Evolutionary conservation across 2,113 vertebrate genomes (phyloP).

Genomic region (Ictidomys tridecemlineatus): DNA sequence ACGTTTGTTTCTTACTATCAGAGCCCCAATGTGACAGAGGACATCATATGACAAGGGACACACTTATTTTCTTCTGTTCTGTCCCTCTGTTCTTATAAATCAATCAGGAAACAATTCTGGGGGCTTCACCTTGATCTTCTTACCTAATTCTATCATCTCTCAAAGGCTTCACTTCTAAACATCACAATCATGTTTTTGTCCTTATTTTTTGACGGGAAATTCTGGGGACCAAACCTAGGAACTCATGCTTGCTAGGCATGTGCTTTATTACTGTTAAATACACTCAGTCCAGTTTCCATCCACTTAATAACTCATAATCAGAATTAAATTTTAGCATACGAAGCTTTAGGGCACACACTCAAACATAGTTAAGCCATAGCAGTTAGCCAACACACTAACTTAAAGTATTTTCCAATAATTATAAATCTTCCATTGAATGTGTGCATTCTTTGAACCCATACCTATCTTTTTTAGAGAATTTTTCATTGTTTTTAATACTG

Average conservation of each 20-base stretch:
- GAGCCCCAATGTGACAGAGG: not conserved
- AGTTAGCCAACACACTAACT: not conserved
- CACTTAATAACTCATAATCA: not conserved
- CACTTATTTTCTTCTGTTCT: not conserved
- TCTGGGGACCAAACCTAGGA: not conserved
- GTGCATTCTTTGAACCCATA: not conserved
- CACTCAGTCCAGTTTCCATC: not conserved
- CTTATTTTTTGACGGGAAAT: not conserved
- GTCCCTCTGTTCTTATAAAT: not conserved
- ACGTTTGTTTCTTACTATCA: not conserved
- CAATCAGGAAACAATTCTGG: not conserved
- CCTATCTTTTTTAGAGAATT: not conserved
- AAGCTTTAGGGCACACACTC: not conserved
- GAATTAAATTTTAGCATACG: not conserved
- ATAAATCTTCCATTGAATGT: not conserved
- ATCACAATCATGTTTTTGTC: not conserved
- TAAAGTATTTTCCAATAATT: not conserved
- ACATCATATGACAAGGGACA: not conserved
- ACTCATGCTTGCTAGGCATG: not conserved
- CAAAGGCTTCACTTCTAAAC: not conserved
- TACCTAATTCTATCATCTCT: not conserved
- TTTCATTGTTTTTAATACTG: not conserved
- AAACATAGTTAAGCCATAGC: not conserved
- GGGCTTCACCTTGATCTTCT: not conserved
- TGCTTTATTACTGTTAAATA: not conserved